phyloP scores from a whole-genome alignment of 2,113 vertebrate genomes.

The Pagrus major region DNA sequence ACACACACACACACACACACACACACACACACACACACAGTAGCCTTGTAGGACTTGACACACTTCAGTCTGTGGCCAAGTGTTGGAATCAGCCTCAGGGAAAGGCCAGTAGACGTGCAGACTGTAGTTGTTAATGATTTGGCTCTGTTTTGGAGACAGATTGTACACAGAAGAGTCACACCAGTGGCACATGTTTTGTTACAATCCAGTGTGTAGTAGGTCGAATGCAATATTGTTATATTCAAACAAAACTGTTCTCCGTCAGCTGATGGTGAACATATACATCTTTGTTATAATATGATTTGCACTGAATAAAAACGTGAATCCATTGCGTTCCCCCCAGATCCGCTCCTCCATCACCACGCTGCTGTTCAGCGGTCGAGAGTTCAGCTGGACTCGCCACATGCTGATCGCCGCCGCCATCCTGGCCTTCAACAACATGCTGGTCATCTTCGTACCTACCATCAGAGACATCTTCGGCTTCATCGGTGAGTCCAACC shows the following conservation, averaged over 20 bases:
- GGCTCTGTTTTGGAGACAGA: background rate
- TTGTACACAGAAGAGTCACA: background rate
- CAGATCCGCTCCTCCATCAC: constrained; percentile 96
- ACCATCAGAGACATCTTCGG: constrained; percentile 98
- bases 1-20: constrained; percentile 17
- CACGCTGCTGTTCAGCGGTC: constrained; percentile 88
- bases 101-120: constrained; percentile 6
- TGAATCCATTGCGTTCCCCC: background rate
- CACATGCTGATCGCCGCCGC: constrained; percentile 90
- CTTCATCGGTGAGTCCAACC: constrained; percentile 92
- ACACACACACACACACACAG: background rate
- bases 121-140: constrained; percentile 16
- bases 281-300: background rate
- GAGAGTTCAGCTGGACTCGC: constrained; percentile 94
- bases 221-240: background rate
- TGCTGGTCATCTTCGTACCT: constrained; percentile 97
- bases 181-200: background rate
- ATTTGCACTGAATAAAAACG: background rate
- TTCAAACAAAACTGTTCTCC: background rate
- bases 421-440: constrained; percentile 90
- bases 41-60: constrained; percentile 47
- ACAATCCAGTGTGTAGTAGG: background rate
- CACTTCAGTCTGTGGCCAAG: constrained; percentile 55
- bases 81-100: constrained; percentile 38
- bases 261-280: background rate